phyloP scores from a whole-genome alignment of 2,113 vertebrate genomes.

The Toxotes jaculatrix region DNA sequence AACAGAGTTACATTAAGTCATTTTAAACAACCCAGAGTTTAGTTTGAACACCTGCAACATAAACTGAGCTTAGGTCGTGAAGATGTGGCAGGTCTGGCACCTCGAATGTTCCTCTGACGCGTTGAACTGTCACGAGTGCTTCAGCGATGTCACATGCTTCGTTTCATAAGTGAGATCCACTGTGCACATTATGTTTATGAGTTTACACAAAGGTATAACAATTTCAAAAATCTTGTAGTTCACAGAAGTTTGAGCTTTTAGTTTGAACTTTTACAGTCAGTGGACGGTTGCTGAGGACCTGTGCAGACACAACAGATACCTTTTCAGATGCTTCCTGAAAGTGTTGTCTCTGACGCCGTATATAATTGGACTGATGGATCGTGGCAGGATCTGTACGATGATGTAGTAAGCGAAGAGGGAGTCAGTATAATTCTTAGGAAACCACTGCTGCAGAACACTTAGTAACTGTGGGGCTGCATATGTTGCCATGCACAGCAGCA shows the following conservation, averaged over 20 bases:
- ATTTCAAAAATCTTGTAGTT: not conserved
- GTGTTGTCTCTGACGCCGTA: slow-evolving; percentile 79
- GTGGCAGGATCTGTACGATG: slow-evolving; percentile 72
- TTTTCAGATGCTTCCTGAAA: slow-evolving; percentile 72
- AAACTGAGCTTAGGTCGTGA: too few species aligned
- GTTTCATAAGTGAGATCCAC: not conserved
- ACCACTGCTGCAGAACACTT: slow-evolving; percentile 6
- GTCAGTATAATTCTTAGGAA: slow-evolving; percentile 53
- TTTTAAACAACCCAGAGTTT: too few species aligned
- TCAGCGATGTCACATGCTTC: not conserved
- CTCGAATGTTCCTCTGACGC: not conserved
- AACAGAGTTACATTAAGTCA: too few species aligned
- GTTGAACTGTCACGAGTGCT: too few species aligned
- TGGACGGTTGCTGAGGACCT: not conserved
- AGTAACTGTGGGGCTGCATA: slow-evolving; percentile 51
- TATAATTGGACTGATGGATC: slow-evolving; percentile 78
- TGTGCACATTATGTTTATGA: too few species aligned
- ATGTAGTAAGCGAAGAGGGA: slow-evolving; percentile 66
- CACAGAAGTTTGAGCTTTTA: not conserved
- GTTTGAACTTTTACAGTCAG: not conserved
- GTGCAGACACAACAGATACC: slow-evolving; percentile 49
- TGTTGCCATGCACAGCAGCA: slow-evolving; percentile 76
- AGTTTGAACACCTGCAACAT: too few species aligned
- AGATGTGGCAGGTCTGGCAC: too few species aligned
- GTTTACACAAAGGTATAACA: too few species aligned